phyloP scores from a whole-genome alignment of 2,888 invertebrate genomes.

The Tridacna gigas region DNA sequence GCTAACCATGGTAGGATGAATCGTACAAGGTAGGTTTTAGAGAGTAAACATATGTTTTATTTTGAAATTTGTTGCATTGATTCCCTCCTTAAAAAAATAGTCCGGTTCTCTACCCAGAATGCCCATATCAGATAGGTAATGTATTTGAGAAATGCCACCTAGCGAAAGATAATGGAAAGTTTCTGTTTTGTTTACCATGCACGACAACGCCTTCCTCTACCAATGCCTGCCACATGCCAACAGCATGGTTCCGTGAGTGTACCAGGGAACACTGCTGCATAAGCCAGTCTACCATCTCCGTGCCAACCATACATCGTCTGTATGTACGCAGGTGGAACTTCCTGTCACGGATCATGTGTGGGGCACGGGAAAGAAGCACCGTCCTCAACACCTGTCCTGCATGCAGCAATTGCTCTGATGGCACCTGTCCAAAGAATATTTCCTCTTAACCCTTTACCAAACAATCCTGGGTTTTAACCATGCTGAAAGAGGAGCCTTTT shows the following conservation, averaged over 20 bases:
- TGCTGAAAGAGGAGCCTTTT: too few relatives aligned
- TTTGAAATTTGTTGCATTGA: too few relatives aligned
- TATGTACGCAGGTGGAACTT: conserved; percentile 88
- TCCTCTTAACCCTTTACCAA: too few relatives aligned
- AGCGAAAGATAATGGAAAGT: too few relatives aligned
- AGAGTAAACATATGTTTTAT: too few relatives aligned
- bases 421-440: conserved; percentile 80
- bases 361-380: conserved; percentile 88
- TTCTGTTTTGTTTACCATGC: conserved; percentile 88
- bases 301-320: conserved; percentile 89
- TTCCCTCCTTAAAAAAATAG: too few relatives aligned
- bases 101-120: too few relatives aligned
- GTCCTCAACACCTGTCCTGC: conserved; percentile 90
- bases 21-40: too few relatives aligned
- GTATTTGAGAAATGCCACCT: too few relatives aligned
- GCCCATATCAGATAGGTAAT: too few relatives aligned
- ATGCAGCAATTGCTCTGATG: conserved; percentile 89
- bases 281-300: conserved; percentile 93
- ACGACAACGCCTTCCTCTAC: conserved; percentile 92
- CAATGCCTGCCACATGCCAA: conserved; percentile 93
- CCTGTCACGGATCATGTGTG: conserved; percentile 88
- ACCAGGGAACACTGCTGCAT: conserved; percentile 88
- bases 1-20: too few relatives aligned
- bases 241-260: conserved; percentile 89
- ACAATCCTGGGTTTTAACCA: too few relatives aligned